Evolutionary conservation across 2,113 vertebrate species (phyloP).

Genomic region (Psephotus haematonotus): DNA sequence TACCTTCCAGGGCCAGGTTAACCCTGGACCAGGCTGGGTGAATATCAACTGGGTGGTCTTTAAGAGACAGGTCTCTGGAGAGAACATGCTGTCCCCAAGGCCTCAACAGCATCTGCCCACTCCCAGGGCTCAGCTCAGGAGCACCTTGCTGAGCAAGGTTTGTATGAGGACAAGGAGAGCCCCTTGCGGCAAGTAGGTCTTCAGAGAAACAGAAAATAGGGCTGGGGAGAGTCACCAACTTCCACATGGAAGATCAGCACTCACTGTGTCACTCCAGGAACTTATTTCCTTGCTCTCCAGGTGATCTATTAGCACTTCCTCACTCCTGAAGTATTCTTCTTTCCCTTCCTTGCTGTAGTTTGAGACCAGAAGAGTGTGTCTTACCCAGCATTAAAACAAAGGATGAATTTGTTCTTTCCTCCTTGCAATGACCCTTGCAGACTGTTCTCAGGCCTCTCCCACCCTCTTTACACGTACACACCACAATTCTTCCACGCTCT

Average conservation of each 20-base stretch:
- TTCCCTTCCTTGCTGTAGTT: not conserved
- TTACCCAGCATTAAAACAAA: not conserved
- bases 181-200: not conserved
- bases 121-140: not conserved
- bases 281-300: not conserved
- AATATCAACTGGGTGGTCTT: not conserved
- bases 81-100: not conserved
- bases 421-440: not conserved
- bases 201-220: not conserved
- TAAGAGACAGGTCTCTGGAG: too few species aligned
- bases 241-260: not conserved
- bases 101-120: accelerated
- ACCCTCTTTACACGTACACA: not conserved
- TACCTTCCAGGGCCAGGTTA: not conserved
- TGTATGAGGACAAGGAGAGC: not conserved
- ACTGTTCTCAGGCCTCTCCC: not conserved
- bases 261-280: not conserved
- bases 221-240: not conserved
- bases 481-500: not conserved
- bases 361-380: not conserved
- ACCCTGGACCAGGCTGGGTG: not conserved
- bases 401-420: not conserved
- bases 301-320: not conserved
- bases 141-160: not conserved
- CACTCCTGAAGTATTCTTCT: not conserved